These are phyloP conservation scores for Acronicta alni DNA, from an alignment of 2,888 invertebrate species.

Conservation along the genomic window DNA sequence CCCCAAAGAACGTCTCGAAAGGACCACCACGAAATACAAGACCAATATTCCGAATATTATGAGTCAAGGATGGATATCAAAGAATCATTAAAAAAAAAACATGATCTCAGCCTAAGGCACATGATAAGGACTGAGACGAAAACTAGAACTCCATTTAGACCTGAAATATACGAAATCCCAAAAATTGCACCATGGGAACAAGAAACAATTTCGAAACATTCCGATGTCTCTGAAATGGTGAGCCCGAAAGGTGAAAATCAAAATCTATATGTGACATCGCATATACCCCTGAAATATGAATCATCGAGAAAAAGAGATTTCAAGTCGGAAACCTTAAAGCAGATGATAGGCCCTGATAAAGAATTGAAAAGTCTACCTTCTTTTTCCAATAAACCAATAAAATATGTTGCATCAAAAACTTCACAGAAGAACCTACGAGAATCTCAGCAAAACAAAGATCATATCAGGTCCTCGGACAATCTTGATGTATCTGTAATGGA, in stretches of 20 bases:
- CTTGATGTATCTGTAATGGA: not conserved
- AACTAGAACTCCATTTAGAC: conserved; percentile 1
- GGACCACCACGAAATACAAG: not conserved
- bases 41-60: conserved; percentile 12
- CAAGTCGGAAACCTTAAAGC: too few species aligned
- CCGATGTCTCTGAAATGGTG: not conserved
- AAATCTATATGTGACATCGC: not conserved
- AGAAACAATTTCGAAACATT: conserved; percentile 2
- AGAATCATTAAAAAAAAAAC: conserved; percentile 29
- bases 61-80: conserved; percentile 13
- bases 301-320: too few species aligned
- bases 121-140: conserved; percentile 9
- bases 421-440: not conserved
- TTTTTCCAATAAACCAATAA: not conserved
- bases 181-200: conserved; percentile 28
- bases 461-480: not conserved
- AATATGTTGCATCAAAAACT: not conserved
- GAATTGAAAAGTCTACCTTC: not conserved
- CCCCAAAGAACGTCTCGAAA: conserved; percentile 11
- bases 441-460: too few species aligned
- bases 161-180: conserved; percentile 22
- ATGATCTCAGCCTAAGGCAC: conserved; percentile 29
- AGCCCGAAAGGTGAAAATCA: not conserved
- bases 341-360: too few species aligned
- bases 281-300: too few species aligned